phyloP scores from a whole-genome alignment of 2,113 vertebrate species.

The Edolisoma coerulescens region DNA sequence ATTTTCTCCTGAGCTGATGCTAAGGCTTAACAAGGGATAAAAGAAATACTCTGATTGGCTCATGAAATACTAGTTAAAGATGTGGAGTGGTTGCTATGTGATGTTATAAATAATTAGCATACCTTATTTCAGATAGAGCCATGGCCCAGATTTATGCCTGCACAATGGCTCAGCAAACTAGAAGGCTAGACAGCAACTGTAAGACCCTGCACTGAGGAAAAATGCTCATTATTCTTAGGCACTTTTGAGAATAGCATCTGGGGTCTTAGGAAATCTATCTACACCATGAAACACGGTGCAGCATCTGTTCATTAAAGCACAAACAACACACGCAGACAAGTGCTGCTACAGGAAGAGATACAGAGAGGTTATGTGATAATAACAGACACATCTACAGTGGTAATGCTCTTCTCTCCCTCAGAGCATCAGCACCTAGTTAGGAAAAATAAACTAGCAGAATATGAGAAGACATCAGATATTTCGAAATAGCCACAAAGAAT shows the following conservation, averaged over 20 bases:
- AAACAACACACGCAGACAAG: neutral
- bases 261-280: neutral
- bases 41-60: slow-evolving; percentile 57
- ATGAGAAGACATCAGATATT: neutral
- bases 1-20: slow-evolving; percentile 61
- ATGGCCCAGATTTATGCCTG: slow-evolving; percentile 46
- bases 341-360: neutral
- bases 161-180: slow-evolving; percentile 49
- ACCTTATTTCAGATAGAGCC: slow-evolving; percentile 55
- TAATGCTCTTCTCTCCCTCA: neutral
- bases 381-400: neutral
- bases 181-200: neutral
- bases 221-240: slow-evolving; percentile 15
- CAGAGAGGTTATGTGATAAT: neutral
- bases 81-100: slow-evolving; percentile 46
- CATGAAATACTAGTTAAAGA: slow-evolving; percentile 57
- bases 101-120: slow-evolving; percentile 67
- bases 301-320: slow-evolving; percentile 23
- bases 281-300: neutral
- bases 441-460: neutral
- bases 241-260: slow-evolving; percentile 24
- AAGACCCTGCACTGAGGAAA: slow-evolving; percentile 4
- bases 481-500: neutral
- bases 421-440: neutral
- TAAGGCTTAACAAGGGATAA: slow-evolving; percentile 53